phyloP scores from a whole-genome alignment of 2,113 vertebrate genomes.

The Oenanthe oenanthe region DNA sequence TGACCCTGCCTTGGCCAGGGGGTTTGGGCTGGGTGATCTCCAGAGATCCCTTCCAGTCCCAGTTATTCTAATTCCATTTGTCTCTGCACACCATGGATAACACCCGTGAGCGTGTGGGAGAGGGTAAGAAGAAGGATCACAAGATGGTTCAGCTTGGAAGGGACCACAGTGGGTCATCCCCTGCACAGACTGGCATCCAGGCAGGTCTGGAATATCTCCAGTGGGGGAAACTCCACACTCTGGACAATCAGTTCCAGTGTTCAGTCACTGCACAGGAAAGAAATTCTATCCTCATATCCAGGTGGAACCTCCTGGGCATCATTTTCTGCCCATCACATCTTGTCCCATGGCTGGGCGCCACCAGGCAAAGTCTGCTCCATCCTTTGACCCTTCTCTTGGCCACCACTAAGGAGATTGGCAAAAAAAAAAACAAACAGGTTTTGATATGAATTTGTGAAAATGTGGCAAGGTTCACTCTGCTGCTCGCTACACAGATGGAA shows the following conservation, averaged over 20 bases:
- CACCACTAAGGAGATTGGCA: not conserved
- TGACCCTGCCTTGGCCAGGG: not conserved
- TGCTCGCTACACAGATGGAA: not conserved
- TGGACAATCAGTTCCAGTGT: not conserved
- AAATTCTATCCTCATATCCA: not conserved
- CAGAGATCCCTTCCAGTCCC: too few species aligned
- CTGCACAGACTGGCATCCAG: not conserved
- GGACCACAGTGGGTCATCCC: not conserved
- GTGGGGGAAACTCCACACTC: not conserved
- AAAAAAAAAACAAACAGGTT: not conserved
- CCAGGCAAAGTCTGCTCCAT: not conserved
- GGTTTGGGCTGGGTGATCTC: too few species aligned
- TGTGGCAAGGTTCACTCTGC: not conserved
- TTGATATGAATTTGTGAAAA: not conserved
- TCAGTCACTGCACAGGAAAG: not conserved
- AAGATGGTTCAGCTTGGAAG: not conserved
- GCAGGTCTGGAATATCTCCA: not conserved
- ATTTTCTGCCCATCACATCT: not conserved
- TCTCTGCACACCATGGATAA: rapidly evolving
- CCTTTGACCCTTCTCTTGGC: not conserved
- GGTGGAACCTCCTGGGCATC: not conserved
- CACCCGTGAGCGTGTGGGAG: rapidly evolving
- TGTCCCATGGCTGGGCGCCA: not conserved
- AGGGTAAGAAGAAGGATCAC: not conserved
- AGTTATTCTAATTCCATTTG: rapidly evolving